phyloP scores from a whole-genome alignment of 2,888 invertebrate genomes.

The Halictus quadricinctus region DNA sequence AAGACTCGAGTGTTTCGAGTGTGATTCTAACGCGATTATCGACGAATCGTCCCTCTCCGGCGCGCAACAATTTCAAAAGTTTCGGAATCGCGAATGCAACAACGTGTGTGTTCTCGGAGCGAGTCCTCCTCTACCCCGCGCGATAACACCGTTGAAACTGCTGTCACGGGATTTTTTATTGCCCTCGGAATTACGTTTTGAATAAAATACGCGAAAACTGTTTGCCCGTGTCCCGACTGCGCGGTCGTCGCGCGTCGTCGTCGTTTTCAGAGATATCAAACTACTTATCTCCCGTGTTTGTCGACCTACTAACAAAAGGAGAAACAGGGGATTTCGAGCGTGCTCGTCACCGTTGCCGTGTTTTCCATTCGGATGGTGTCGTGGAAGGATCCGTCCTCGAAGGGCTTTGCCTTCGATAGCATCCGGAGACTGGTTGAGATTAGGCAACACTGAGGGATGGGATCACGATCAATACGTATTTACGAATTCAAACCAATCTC shows the following conservation, averaged over 20 bases:
- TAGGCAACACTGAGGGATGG: neutral
- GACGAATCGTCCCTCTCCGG: neutral
- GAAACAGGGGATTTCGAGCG: slow-evolving; percentile 4
- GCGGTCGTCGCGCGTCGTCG: neutral
- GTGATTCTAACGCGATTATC: neutral
- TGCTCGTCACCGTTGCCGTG: neutral
- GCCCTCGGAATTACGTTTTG: slow-evolving; percentile 38
- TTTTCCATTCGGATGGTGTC: neutral
- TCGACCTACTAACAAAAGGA: slow-evolving; percentile 38
- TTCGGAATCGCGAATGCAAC: neutral
- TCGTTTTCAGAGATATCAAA: neutral
- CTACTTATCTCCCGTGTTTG: slow-evolving; percentile 19
- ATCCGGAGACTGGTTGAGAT: neutral
- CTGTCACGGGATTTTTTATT: slow-evolving; percentile 52
- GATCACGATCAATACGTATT: neutral
- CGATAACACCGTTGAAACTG: slow-evolving; percentile 41
- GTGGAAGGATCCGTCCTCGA: neutral
- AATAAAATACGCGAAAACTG: slow-evolving; percentile 29
- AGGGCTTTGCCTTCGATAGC: neutral
- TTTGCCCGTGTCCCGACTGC: neutral
- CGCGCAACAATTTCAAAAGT: neutral
- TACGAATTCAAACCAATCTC: neutral
- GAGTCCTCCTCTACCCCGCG: neutral
- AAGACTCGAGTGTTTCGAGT: neutral
- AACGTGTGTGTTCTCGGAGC: neutral